Conservation (phyloP, 2,888 invertebrate species). For the Osmoderma eremita region DNA sequence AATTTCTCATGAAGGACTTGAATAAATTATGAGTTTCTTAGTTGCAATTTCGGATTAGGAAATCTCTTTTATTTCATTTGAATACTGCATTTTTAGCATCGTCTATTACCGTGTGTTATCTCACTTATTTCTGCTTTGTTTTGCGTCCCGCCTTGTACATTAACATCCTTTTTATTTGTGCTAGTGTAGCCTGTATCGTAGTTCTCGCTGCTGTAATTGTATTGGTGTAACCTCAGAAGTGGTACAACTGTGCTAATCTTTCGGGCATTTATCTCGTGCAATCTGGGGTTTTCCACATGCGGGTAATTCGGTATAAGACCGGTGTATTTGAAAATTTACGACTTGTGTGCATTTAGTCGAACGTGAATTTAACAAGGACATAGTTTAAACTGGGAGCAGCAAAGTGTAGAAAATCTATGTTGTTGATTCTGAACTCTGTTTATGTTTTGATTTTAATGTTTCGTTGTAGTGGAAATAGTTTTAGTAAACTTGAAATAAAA, state of each 20-base stretch:
- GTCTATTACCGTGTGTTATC: too few relatives aligned
- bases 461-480: too few relatives aligned
- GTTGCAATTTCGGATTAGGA: neutral
- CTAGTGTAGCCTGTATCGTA: too few relatives aligned
- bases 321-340: conserved; percentile 5
- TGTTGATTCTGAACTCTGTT: too few relatives aligned
- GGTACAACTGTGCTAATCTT: conserved; percentile 9
- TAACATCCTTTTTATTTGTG: too few relatives aligned
- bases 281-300: conserved; percentile 13
- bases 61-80: neutral
- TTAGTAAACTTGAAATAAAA: too few relatives aligned
- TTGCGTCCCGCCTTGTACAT: too few relatives aligned
- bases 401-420: too few relatives aligned
- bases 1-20: conserved; percentile 28
- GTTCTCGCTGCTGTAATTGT: neutral
- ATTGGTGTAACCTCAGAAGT: neutral
- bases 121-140: neutral
- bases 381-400: too few relatives aligned
- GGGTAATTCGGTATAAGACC: neutral
- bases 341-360: conserved; percentile 9
- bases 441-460: too few relatives aligned
- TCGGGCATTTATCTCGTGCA: conserved; percentile 17
- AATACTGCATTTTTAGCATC: neutral
- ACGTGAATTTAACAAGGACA: conserved; percentile 1
- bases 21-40: conserved; percentile 32